Base-by-base conservation (phyloP, 2,113 vertebrate genomes). In the Barbus barbus region DNA sequence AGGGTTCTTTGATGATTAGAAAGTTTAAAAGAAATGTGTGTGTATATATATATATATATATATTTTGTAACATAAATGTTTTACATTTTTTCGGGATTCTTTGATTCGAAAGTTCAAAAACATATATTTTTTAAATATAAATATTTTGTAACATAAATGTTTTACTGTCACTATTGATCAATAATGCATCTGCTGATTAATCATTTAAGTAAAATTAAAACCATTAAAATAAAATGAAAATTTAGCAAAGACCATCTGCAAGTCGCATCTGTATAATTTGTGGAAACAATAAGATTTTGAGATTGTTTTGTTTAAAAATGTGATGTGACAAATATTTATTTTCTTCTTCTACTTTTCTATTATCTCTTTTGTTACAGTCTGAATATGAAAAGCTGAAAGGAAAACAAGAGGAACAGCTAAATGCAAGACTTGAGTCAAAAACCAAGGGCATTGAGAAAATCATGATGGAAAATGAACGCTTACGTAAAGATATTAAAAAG, bases 401-500 rank as follows among this genome's bases (percentile, higher is more conserved):
- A 85, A 89, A 94, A 9, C 72, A 94, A 82, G 95, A 91, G 78
- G 91, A 83, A 16, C 93, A 97, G 89, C 86, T 97, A 85, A 96
- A 85, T 53, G 81, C 89, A 63, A 95, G 60, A 56, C 93, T 94
- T 3, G 96, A 98, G 84, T 92, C 94, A 9, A 95, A 95, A 91
- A 92, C 91, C 63, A 96, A 94, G 95, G 96, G 95, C 78, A 92
- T 96, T 89, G 96, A 97, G 91, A 98, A 96, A 89, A 93, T 98
- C 38, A 90, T 96, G 81, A 90, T 93, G 90, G 97, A 98, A 93
- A 98, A 97, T 3, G 96, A 98, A 87, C 94, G 95, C 20, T 94
- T 99, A 26, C 95, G 94, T 78, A 96, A 94, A 90, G 95, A 97
- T 80, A 94, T 96, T 78, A 98, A 95, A 92, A 95, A 96, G 94